Conservation (phyloP, 2,888 invertebrate species). For the Dicyrtoma fusca region DNA sequence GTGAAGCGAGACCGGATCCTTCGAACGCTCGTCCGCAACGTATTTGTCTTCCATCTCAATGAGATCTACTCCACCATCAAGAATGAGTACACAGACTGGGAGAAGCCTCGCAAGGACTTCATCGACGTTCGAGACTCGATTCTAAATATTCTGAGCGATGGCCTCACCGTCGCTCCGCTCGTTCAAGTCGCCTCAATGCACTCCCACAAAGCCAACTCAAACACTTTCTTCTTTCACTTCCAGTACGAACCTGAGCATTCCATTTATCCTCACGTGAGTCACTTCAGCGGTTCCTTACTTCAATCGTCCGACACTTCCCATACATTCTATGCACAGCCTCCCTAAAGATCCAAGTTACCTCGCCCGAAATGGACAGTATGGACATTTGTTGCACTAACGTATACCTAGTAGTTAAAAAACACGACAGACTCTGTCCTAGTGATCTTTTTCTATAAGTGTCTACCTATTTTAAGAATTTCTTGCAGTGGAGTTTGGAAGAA, state of each 20-base stretch:
- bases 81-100: constrained; percentile 92
- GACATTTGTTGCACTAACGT: too few relatives aligned
- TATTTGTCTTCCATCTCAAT: constrained; percentile 84
- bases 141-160: constrained; percentile 89
- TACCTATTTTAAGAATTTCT: too few relatives aligned
- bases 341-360: too few relatives aligned
- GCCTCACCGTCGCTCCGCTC: constrained; percentile 72
- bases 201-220: constrained; percentile 69
- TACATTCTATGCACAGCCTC: too few relatives aligned
- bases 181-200: constrained; percentile 66
- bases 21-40: constrained; percentile 78
- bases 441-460: too few relatives aligned
- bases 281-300: neutral
- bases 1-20: constrained; percentile 69
- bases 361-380: too few relatives aligned
- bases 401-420: too few relatives aligned
- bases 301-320: too few relatives aligned
- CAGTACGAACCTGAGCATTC: constrained; percentile 80
- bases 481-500: too few relatives aligned
- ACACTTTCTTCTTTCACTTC: constrained; percentile 78
- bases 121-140: constrained; percentile 87
- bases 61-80: constrained; percentile 84
- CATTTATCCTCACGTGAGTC: constrained; percentile 70
- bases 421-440: too few relatives aligned
- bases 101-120: constrained; percentile 82